A percentile compares a stretch with the other conserved stretches of the same genome.
phyloP scores from a whole-genome alignment of 2,888 invertebrate genomes.

The Parascotia fuliginaria region DNA sequence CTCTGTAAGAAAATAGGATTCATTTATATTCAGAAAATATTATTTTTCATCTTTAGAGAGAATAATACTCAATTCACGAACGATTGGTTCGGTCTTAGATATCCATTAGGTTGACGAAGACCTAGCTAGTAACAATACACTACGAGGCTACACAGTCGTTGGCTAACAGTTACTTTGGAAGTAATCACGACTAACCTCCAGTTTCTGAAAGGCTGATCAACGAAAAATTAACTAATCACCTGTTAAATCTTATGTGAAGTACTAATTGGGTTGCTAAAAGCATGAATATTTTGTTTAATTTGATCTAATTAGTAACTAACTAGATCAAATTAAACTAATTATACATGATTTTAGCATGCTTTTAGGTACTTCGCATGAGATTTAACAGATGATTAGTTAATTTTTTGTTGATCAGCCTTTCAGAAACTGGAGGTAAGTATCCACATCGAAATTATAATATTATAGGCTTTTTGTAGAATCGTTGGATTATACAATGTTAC shows the following conservation, averaged over 20 bases:
- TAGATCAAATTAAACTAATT: too few species aligned
- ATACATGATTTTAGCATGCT: too few species aligned
- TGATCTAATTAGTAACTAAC: too few species aligned
- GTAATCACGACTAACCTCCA: constrained; percentile 55
- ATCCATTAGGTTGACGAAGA: constrained; percentile 61
- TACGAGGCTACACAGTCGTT: constrained; percentile 77
- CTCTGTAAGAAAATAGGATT: constrained; percentile 83
- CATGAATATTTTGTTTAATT: too few species aligned
- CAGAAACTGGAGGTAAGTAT: too few species aligned
- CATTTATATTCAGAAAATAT: constrained; percentile 81
- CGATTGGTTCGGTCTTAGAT: constrained; percentile 69
- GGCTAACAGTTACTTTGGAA: constrained; percentile 63
- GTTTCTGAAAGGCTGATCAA: too few species aligned
- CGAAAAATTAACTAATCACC: too few species aligned
- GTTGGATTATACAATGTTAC: constrained; percentile 55
- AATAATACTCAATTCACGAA: constrained; percentile 71
- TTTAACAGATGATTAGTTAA: too few species aligned
- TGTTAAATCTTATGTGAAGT: too few species aligned
- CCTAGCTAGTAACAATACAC: constrained; percentile 71
- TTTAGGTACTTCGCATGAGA: too few species aligned
- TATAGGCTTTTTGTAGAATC: constrained; percentile 60
- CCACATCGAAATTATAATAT: constrained; percentile 51
- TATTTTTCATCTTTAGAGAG: constrained; percentile 64
- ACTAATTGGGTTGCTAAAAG: too few species aligned
- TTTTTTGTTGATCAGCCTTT: too few species aligned